Conservation (phyloP, 2,797 vertebrate species). For the Coluber constrictor region DNA sequence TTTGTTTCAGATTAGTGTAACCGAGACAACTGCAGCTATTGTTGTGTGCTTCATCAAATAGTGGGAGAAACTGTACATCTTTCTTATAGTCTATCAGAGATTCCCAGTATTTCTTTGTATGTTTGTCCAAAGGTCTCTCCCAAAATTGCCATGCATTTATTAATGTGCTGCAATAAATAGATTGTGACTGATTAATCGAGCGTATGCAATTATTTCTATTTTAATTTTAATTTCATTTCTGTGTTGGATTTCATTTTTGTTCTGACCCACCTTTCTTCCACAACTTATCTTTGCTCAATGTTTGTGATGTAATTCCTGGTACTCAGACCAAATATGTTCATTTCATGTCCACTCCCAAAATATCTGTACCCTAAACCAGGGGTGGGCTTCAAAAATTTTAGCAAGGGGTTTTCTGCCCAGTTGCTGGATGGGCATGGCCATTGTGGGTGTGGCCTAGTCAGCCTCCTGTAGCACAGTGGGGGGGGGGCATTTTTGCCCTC, state of each 20-base stretch:
- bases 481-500: no score
- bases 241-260: neutral
- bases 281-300: neutral
- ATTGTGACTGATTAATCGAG: neutral
- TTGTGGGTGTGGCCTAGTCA: no score
- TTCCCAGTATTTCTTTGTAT: neutral
- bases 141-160: neutral
- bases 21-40: neutral
- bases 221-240: neutral
- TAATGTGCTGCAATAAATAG: neutral
- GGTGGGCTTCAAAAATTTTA: no score
- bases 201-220: neutral
- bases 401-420: no score
- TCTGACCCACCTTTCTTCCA: neutral
- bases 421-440: no score
- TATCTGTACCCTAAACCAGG: neutral
- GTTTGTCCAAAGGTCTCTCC: neutral
- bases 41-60: neutral
- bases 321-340: neutral
- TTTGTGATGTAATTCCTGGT: neutral
- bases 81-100: neutral
- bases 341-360: neutral
- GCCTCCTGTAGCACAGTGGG: no score
- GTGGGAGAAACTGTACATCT: neutral
- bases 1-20: neutral